Evolutionary conservation across 2,888 invertebrate species (phyloP).

Genomic region (Drosophila setosimentum): DNA sequence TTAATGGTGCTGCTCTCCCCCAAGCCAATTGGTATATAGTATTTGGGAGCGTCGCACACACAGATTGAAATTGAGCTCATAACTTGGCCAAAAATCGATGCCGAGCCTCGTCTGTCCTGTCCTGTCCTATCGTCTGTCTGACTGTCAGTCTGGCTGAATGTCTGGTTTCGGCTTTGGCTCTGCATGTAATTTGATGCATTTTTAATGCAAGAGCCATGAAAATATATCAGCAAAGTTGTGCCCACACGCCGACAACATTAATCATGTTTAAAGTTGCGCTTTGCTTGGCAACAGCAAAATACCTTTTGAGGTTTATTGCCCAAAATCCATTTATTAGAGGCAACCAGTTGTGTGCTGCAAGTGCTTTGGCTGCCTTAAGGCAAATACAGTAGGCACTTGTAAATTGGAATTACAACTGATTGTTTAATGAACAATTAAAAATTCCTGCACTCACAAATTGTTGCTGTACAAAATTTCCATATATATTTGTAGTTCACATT

Average conservation of each 20-base stretch:
- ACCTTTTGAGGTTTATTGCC: conserved; percentile 28
- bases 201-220: conserved; percentile 63
- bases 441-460: too few species aligned
- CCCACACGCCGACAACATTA: conserved; percentile 52
- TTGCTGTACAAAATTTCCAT: neutral
- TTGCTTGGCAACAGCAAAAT: conserved; percentile 26
- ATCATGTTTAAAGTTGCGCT: conserved; percentile 66
- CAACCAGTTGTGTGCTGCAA: conserved; percentile 48
- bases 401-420: neutral
- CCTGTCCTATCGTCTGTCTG: neutral
- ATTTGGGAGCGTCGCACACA: conserved; percentile 31
- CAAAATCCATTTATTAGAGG: conserved; percentile 63
- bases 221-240: conserved; percentile 40
- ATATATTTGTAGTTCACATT: neutral
- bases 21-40: conserved; percentile 45
- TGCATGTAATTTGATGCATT: conserved; percentile 70
- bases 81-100: conserved; percentile 59
- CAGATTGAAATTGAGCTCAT: conserved; percentile 33
- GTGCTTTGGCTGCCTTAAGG: conserved; percentile 29
- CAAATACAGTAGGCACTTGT: conserved; percentile 1
- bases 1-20: conserved; percentile 42
- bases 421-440: neutral
- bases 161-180: conserved; percentile 6
- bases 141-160: neutral
- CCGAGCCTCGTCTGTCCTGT: neutral